Conservation (phyloP, 2,797 vertebrate genomes). For the Sebastolobus altivelis region DNA sequence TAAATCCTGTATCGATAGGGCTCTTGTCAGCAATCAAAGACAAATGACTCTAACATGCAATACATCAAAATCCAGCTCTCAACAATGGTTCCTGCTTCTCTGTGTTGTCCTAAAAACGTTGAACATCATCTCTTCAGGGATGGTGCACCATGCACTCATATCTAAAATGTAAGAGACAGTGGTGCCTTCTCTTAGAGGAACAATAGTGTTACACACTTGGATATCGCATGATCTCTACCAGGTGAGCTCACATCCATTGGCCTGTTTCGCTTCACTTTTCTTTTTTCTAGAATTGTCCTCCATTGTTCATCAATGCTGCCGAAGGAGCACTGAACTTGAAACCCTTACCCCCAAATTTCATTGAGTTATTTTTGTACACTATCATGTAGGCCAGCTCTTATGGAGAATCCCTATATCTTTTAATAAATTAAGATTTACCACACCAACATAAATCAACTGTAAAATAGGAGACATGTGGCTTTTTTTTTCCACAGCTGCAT, state of each 20-base stretch:
- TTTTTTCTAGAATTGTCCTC: neutral
- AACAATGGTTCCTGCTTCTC: neutral
- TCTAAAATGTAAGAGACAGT: neutral
- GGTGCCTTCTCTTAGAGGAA: neutral
- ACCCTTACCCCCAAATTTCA: neutral
- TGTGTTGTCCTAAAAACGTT: neutral
- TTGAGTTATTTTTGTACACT: neutral
- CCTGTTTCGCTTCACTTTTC: neutral
- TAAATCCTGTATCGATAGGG: neutral
- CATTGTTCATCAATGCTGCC: neutral
- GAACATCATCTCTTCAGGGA: neutral
- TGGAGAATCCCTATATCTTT: neutral
- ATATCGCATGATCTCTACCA: neutral
- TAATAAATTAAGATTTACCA: neutral
- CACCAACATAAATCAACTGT: neutral
- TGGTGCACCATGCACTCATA: neutral
- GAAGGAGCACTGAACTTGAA: neutral
- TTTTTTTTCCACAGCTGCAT: neutral
- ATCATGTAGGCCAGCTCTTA: neutral
- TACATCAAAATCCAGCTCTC: neutral
- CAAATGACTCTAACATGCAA: neutral
- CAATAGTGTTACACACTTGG: neutral
- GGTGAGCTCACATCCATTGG: neutral
- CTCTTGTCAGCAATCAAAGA: slow-evolving; percentile 4
- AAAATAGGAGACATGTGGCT: neutral